phyloP scores from a whole-genome alignment of 2,888 invertebrate species.

The Cheilosia scutellata region DNA sequence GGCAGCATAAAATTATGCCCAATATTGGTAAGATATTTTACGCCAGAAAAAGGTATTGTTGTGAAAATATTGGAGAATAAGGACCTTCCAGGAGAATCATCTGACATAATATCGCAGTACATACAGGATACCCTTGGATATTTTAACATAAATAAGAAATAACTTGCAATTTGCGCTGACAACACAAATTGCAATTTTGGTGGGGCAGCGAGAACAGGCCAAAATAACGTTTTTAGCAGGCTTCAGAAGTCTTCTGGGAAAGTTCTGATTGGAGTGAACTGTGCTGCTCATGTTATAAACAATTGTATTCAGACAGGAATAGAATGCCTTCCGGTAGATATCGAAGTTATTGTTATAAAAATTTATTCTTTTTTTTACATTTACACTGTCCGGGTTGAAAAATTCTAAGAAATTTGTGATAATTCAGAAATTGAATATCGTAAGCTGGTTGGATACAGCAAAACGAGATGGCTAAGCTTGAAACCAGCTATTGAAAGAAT shows the following conservation, averaged over 20 bases:
- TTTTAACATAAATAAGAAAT: background rate
- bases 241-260: slow-evolving; percentile 63
- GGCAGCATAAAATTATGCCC: slow-evolving; percentile 66
- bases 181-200: slow-evolving; percentile 66
- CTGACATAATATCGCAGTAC: slow-evolving; percentile 63
- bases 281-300: slow-evolving; percentile 39
- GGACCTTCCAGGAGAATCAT: slow-evolving; percentile 61
- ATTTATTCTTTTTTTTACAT: slow-evolving; percentile 45
- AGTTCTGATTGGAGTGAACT: slow-evolving; percentile 32
- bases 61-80: slow-evolving; percentile 60
- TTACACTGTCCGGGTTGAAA: slow-evolving; percentile 26
- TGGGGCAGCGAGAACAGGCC: slow-evolving; percentile 53
- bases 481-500: slow-evolving; percentile 6
- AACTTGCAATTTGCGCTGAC: slow-evolving; percentile 59
- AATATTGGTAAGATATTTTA: slow-evolving; percentile 67
- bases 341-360: slow-evolving; percentile 44
- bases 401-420: slow-evolving; percentile 25
- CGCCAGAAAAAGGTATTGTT: slow-evolving; percentile 58
- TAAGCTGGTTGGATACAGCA: slow-evolving; percentile 14
- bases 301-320: slow-evolving; percentile 42
- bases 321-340: slow-evolving; percentile 41
- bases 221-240: slow-evolving; percentile 33
- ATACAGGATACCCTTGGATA: slow-evolving; percentile 29
- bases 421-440: background rate
- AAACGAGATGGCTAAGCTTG: background rate